Evolutionary conservation across 2,888 invertebrate species (phyloP), one percentile per base, ranked within the genome.

Genomic region (Ametastegia equiseti): DNA sequence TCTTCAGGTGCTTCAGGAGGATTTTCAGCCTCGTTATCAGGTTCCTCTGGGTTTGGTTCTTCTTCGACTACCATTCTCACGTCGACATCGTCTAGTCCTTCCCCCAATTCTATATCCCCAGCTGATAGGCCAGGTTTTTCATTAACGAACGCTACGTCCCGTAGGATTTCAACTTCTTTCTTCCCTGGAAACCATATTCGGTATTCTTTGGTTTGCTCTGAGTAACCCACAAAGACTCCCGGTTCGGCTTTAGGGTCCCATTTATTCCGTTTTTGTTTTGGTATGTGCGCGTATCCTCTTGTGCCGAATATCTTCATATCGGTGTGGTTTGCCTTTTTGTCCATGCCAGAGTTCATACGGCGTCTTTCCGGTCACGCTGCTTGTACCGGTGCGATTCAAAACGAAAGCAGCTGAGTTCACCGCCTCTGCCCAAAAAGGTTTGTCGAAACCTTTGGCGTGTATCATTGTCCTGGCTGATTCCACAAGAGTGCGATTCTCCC

Each of bases 371-470:
- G 80, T 27, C 5, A 85, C 84, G 36, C 88, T 85, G 39, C 84
- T 88, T 5, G 87, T 86, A 23, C 88, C 87, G 1, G 83, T 89
- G 63, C 89, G 83, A 80, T 91, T 91, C 2, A 91, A 82, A 39
- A 90, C 81, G 81, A 88, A 90, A 2, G 87, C 86, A 11, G 89
- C 89, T 80, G 87, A 88, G 5, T 88, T 86, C 0, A 90, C 87
- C 2, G 91, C 91, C 84, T 92, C 91, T 3, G 90, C 90, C 91
- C 90, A 92, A 5, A 89, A 84, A n/a, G 85, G 84, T 42, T 84
- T 80, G 45, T 82, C 73, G 11, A 89, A 54, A 0, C 85, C 86
- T 30, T 81, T 84, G 0, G 80, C 82, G 23, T 83, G 82, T 2
- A 86, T 50, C 73, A 85, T 80, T 13, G 82, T 84, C 9, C 84